Evolutionary conservation across 2,113 vertebrate genomes (phyloP).

Genomic region (Hucho hucho): DNA sequence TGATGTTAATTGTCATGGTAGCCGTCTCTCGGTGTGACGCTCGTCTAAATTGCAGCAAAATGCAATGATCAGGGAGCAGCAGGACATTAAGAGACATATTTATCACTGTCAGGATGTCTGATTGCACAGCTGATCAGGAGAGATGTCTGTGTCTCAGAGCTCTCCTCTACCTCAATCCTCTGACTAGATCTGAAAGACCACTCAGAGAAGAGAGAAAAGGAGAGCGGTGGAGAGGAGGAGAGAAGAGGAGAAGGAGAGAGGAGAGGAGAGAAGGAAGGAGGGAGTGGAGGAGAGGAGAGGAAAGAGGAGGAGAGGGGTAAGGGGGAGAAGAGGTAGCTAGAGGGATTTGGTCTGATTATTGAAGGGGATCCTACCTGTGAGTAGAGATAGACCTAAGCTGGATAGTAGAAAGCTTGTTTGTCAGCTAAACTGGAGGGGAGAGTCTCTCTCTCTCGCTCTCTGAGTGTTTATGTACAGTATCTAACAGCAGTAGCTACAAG

Average conservation of each 20-base stretch:
- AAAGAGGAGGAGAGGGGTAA: neutral
- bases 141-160: slow-evolving; percentile 30
- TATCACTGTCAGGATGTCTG: slow-evolving; percentile 61
- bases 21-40: slow-evolving; percentile 52
- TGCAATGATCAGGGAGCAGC: slow-evolving; percentile 71
- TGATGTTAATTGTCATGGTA: slow-evolving; percentile 58
- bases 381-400: no score
- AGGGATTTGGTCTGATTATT: slow-evolving; percentile 4
- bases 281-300: slow-evolving; percentile 8
- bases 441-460: slow-evolving; percentile 15
- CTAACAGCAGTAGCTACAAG: no score
- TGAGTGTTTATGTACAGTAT: no score
- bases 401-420: slow-evolving; percentile 23
- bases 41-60: slow-evolving; percentile 60
- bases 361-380: neutral
- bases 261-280: neutral
- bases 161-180: neutral
- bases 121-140: slow-evolving; percentile 69
- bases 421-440: slow-evolving; percentile 19
- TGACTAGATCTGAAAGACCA: neutral
- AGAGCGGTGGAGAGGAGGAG: neutral
- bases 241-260: no score
- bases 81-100: slow-evolving; percentile 68
- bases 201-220: neutral
- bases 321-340: neutral